Percentiles rank a stretch among this genome's conserved stretches.
These are phyloP conservation scores for Onthophagus sagittarius DNA, from an alignment of 2,888 invertebrate species.

Conservation along the genomic window DNA sequence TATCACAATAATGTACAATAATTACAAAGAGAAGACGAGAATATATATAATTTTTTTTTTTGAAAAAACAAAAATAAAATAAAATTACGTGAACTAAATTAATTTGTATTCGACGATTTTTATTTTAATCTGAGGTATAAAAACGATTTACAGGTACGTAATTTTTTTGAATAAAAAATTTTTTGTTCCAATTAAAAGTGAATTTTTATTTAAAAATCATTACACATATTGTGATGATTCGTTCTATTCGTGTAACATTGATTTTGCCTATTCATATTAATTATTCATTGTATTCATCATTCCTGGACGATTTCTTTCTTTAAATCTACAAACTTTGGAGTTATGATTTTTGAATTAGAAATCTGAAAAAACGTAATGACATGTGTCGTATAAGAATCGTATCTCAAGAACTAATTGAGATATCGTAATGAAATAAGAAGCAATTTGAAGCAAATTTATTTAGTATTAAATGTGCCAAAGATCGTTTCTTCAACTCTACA, in stretches of 20 bases:
- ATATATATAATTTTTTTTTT: background rate
- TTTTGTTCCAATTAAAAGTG: background rate
- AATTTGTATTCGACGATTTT: background rate
- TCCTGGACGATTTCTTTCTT: background rate
- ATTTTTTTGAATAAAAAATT: background rate
- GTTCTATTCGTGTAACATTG: slow-evolving; percentile 35
- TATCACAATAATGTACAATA: slow-evolving; percentile 25
- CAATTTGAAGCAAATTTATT: too few species aligned
- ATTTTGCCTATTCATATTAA: slow-evolving; percentile 22
- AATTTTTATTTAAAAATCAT: background rate
- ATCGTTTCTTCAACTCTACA: too few species aligned
- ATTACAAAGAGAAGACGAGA: background rate
- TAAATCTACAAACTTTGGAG: too few species aligned
- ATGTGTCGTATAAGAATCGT: too few species aligned
- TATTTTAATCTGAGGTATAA: background rate
- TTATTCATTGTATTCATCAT: slow-evolving; percentile 26
- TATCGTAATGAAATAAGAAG: too few species aligned
- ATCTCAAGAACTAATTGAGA: too few species aligned
- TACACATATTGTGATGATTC: slow-evolving; percentile 34
- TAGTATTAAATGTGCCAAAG: too few species aligned
- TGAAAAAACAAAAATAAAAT: background rate
- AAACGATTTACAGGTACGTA: background rate
- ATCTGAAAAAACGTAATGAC: too few species aligned
- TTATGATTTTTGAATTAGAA: too few species aligned
- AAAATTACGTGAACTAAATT: background rate